Conservation (phyloP, 2,113 vertebrate species). For the Glaucidium brasilianum region DNA sequence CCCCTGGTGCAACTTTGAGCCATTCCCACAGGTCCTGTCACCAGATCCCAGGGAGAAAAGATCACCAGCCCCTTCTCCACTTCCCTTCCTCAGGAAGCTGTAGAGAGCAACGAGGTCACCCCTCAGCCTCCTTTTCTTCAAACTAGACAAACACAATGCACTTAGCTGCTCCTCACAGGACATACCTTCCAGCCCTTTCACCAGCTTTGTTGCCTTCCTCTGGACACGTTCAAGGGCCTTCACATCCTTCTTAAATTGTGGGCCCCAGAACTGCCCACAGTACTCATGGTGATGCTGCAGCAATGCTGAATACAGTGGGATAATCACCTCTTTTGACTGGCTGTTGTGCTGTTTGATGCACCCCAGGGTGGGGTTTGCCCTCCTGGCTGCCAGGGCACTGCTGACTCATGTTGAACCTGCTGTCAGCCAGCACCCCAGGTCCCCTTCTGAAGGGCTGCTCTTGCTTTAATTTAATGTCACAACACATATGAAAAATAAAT, state of each 20-base stretch:
- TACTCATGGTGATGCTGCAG: fast-evolving
- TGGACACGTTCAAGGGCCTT: neutral
- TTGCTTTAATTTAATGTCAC: neutral
- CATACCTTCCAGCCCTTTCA: neutral
- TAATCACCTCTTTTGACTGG: neutral
- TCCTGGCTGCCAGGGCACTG: neutral
- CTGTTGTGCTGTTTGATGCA: neutral
- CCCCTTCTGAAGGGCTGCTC: neutral
- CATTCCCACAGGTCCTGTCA: neutral
- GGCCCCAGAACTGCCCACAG: neutral
- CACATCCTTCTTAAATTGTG: neutral
- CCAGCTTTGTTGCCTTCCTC: neutral
- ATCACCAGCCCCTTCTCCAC: neutral
- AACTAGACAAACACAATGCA: neutral
- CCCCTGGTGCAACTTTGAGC: neutral
- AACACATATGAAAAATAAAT: neutral
- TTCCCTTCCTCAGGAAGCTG: neutral
- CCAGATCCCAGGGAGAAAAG: neutral
- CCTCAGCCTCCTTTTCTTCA: neutral
- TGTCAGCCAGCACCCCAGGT: neutral
- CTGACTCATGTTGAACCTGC: neutral
- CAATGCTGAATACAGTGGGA: fast-evolving
- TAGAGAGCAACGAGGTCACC: neutral
- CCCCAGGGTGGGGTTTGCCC: neutral
- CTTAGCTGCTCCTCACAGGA: too few relatives aligned